Evolutionary conservation across 2,888 invertebrate genomes (phyloP), one percentile per base, ranked within the genome.

Genomic region (Crepidodera aurea): DNA sequence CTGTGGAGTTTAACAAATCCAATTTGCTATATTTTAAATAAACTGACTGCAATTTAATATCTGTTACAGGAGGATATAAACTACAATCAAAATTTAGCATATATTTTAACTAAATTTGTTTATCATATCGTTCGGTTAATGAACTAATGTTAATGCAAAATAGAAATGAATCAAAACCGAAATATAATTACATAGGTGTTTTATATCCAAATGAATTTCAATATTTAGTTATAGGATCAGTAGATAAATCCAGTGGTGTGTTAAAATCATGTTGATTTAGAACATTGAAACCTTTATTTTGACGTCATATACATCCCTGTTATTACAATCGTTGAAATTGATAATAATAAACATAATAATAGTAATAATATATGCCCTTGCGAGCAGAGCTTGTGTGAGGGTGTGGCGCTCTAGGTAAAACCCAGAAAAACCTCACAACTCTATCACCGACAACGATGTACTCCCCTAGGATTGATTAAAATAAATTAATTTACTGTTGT

Each of bases 171-270:
- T 40, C 40, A 53, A 39, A 40, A 40, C 53, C 5, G 16, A 25
- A 53, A 40, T 53, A 40, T 27, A 40, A 40, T 53, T 53, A 53
- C 18, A 27, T 10, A 40, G 53, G 53, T 53, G 53, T 53, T 53
- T 25, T 40, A 19, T 53, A 37, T 27, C 53, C 34, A 34, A 34
- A 34, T 34, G 10, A 4, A 34, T 34, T 34, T 34, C 13, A 34
- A 1, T 34, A 6, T 12, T 34, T 34, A 34, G 34, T n/a, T n/a
- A 8, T 34, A 3, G 34, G 34, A 13, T 34, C 6, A 34, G 13
- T 6, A 34, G 6, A 34, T 34, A 34, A n/a, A 13, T 8, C 34
- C 29, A 34, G 13, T 34, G 34, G 34, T 13, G 34, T 34, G 34
- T 10, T 29, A 25, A 25, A 25, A 25, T 25, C n/a, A n/a, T n/a